Percentiles rank a stretch among this genome's conserved stretches.
phyloP scores from a whole-genome alignment of 2,113 vertebrate species.

The Aegithalos caudatus region DNA sequence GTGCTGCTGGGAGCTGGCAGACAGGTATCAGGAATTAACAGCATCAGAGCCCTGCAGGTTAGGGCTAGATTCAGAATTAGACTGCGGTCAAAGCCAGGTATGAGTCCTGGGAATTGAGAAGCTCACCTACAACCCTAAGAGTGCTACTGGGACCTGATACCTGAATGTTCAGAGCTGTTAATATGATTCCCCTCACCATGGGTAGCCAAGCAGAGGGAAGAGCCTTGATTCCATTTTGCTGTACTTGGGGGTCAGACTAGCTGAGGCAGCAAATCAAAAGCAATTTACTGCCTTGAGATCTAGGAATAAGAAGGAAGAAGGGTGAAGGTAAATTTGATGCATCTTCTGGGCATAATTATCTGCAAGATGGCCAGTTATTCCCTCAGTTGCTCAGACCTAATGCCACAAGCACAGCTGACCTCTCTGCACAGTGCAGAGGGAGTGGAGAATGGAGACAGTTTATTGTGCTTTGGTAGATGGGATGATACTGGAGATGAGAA shows the following conservation, averaged over 20 bases:
- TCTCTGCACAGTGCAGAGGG: background rate
- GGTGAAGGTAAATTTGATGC: background rate
- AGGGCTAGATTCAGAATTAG: background rate
- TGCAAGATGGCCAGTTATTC: background rate
- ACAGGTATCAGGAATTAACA: background rate
- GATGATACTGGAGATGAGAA: background rate
- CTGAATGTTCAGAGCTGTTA: background rate
- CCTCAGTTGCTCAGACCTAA: background rate
- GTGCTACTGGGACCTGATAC: background rate
- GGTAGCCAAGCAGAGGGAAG: background rate
- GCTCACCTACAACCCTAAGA: background rate
- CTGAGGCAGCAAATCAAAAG: background rate
- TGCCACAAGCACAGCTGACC: background rate
- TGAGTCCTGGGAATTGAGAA: background rate
- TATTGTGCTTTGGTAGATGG: background rate
- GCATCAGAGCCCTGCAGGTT: background rate
- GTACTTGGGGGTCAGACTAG: background rate
- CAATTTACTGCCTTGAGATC: background rate
- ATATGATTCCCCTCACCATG: background rate
- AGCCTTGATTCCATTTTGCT: background rate
- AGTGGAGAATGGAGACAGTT: background rate
- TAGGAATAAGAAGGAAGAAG: background rate
- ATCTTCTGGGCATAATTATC: background rate
- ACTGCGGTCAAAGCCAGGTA: rapidly evolving
- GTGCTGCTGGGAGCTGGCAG: background rate